Base-by-base conservation (phyloP, 2,797 vertebrate genomes). In the Heteromormyrus szaboi region DNA sequence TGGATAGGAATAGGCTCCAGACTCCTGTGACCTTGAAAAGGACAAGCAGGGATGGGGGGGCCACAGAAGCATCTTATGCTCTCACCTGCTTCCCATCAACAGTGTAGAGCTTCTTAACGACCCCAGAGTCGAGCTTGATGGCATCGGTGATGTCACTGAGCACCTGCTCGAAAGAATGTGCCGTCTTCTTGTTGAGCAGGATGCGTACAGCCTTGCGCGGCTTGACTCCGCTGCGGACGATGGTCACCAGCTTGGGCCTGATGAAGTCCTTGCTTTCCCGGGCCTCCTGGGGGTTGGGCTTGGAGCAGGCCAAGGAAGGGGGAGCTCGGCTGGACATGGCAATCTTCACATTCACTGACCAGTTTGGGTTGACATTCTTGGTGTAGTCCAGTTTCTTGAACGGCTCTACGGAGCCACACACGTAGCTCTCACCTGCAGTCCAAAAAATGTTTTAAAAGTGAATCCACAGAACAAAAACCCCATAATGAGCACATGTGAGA, bases 321-420 rank as follows among this genome's bases (percentile, higher is more conserved):
- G 97, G 97, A 0, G 96, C 95, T 3, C 97, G 96, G 86, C 92
- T 54, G n/a, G 95, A 94, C 0, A 94, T 88, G 2, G 96, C 95
- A 88, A 97, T 97, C 94, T 99, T 99, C 85, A 99, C 97, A 0
- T 99, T 99, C 92, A 99, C 97, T 0, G 98, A 99, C 98, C 98
- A 99, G 94, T 99, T 99, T 89, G 98, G 98, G 93, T 98, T 98
- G 92, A 99, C 95, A 54, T 99, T 99, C 96, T 99, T 99, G 19
- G 97, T 97, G 93, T 99, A 99, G 93, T 99, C 97, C 93, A 99
- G 93, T 91, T 99, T 99, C 94, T 99, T 99, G 95, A 97, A 99
- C 3, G 98, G 97, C 91, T 99, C 98, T 3, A 97, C 96, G 68
- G 98, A 99, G 92, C 98, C 97, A 91, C 98, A 99, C 2, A 99